Conservation (phyloP, 2,797 vertebrate genomes). For the Hemitrygon akajei region DNA sequence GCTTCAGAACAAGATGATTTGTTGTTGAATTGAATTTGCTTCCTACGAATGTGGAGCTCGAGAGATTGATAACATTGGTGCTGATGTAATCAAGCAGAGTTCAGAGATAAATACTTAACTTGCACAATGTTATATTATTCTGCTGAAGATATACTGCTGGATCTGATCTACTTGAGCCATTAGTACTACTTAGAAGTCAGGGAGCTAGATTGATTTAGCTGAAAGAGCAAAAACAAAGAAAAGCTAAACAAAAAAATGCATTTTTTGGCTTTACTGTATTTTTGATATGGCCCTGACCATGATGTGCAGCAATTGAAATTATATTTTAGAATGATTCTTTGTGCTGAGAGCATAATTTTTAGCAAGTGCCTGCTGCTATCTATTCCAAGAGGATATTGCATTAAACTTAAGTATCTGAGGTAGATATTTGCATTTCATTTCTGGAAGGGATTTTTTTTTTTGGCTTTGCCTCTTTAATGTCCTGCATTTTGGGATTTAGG, state of each 20-base stretch:
- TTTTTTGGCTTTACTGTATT: background rate
- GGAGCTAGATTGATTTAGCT: background rate
- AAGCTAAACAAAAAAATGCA: conserved; percentile 20
- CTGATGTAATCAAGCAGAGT: background rate
- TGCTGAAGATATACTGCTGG: background rate
- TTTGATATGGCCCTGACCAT: background rate
- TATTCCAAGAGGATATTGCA: background rate
- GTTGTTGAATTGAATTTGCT: background rate
- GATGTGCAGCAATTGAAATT: conserved; percentile 8
- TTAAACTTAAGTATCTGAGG: background rate
- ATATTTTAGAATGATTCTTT: background rate
- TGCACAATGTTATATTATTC: conserved; percentile 21
- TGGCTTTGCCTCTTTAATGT: background rate
- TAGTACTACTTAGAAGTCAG: conserved; percentile 14
- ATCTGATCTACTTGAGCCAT: background rate
- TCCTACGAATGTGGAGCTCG: background rate
- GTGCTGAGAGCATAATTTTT: background rate
- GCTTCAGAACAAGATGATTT: background rate
- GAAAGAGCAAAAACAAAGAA: background rate
- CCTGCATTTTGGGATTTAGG: background rate
- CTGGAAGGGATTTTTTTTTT: background rate
- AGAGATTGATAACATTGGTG: background rate
- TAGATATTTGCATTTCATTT: background rate
- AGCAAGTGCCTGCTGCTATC: background rate
- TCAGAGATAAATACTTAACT: conserved; percentile 16